phyloP scores from a whole-genome alignment of 2,113 vertebrate genomes.

The Plecturocebus donacophilus region DNA sequence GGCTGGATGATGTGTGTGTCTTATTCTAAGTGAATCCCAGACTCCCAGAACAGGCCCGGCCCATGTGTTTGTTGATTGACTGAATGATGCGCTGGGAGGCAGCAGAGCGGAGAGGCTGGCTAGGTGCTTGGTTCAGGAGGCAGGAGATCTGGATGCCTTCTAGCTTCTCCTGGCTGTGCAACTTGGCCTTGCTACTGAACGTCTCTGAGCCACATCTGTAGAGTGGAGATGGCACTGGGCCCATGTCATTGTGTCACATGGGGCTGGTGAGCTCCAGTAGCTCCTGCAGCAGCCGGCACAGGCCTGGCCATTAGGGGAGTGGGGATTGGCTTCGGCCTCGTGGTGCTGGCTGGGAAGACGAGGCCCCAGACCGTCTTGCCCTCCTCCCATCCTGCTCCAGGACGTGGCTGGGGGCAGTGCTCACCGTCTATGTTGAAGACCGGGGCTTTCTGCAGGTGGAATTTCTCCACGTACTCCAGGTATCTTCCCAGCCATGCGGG shows the following conservation, averaged over 20 bases:
- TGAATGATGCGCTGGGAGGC: fast-evolving
- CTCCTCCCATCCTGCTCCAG: fast-evolving
- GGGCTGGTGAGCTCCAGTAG: neutral
- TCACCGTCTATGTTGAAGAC: neutral
- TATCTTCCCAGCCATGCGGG: neutral
- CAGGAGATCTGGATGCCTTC: too few relatives aligned
- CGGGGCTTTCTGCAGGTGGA: neutral
- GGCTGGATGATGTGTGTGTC: neutral
- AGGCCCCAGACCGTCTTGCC: neutral
- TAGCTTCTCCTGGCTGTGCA: neutral
- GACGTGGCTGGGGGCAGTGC: fast-evolving
- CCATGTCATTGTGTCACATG: fast-evolving
- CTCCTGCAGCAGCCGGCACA: fast-evolving
- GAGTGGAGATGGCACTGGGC: fast-evolving
- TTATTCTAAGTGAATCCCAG: fast-evolving
- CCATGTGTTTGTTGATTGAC: neutral
- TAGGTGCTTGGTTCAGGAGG: neutral
- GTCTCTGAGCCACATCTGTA: neutral
- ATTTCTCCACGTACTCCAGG: neutral
- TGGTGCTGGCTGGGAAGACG: too few relatives aligned
- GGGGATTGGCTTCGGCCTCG: fast-evolving
- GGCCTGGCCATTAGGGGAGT: fast-evolving
- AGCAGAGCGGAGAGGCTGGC: fast-evolving
- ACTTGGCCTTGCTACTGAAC: neutral
- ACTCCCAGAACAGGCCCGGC: neutral